Conservation (phyloP, 1,140 invertebrate species). For the Trichonephila clavipes region DNA sequence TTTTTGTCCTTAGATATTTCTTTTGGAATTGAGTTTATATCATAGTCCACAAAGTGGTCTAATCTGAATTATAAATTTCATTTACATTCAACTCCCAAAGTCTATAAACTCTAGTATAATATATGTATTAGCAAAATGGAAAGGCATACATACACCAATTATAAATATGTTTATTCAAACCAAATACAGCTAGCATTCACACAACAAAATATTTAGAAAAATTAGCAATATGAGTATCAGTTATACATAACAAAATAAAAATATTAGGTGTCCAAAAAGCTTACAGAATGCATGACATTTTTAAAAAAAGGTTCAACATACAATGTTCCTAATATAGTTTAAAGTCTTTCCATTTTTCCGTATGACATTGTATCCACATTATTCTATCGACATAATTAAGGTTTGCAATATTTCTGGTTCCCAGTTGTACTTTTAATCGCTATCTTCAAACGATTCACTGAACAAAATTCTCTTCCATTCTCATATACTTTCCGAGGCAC, state of each 20-base stretch:
- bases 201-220: neutral
- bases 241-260: neutral
- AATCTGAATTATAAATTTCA: neutral
- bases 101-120: neutral
- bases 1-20: too few species aligned
- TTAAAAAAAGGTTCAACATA: neutral
- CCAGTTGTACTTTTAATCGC: neutral
- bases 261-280: neutral
- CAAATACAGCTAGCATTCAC: neutral
- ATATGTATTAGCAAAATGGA: neutral
- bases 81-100: neutral
- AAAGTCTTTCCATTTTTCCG: neutral
- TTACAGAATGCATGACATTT: neutral
- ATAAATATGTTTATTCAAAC: neutral
- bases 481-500: neutral
- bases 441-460: neutral
- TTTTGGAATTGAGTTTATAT: too few species aligned
- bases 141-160: neutral
- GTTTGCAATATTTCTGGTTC: neutral
- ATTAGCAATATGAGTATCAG: neutral
- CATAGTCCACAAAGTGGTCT: too few species aligned
- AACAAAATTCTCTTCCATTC: neutral
- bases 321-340: neutral
- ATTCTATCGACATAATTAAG: neutral
- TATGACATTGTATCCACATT: neutral